Conservation (phyloP, 1,140 invertebrate species). For the Bombyx mandarina region DNA sequence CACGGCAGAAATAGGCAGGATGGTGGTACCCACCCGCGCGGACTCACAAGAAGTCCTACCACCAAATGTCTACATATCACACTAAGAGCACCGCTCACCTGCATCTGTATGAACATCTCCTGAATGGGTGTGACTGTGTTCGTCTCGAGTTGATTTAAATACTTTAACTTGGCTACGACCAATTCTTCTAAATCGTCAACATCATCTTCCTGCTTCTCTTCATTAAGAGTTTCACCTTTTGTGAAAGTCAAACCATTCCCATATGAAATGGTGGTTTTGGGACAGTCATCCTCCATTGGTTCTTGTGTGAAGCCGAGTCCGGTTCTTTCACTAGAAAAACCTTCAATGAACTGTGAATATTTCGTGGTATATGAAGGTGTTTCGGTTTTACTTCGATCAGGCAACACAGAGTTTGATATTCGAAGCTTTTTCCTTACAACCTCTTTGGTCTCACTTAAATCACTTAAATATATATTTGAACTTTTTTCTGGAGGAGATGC, state of each 20-base stretch:
- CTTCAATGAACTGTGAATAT: constrained; percentile 56
- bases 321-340: constrained; percentile 48
- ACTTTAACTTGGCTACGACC: constrained; percentile 52
- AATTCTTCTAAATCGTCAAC: constrained; percentile 43
- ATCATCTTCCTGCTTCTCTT: constrained; percentile 49
- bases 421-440: constrained; percentile 42
- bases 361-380: constrained; percentile 52
- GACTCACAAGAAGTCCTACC: too few species aligned
- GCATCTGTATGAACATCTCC: constrained; percentile 59
- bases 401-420: constrained; percentile 53
- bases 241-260: constrained; percentile 57
- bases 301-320: constrained; percentile 56
- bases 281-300: constrained; percentile 22
- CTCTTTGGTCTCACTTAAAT: constrained; percentile 27
- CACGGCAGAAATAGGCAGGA: too few species aligned
- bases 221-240: constrained; percentile 55
- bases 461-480: constrained; percentile 39
- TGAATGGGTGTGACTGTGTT: constrained; percentile 41
- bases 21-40: too few species aligned
- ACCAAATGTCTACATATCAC: neutral
- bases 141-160: constrained; percentile 44
- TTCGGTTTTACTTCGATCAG: constrained; percentile 37
- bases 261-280: constrained; percentile 48
- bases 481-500: constrained; percentile 17
- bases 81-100: constrained; percentile 27